phyloP scores from a whole-genome alignment of 1,140 invertebrate genomes.

The Trachymyrmex cornetzi region DNA sequence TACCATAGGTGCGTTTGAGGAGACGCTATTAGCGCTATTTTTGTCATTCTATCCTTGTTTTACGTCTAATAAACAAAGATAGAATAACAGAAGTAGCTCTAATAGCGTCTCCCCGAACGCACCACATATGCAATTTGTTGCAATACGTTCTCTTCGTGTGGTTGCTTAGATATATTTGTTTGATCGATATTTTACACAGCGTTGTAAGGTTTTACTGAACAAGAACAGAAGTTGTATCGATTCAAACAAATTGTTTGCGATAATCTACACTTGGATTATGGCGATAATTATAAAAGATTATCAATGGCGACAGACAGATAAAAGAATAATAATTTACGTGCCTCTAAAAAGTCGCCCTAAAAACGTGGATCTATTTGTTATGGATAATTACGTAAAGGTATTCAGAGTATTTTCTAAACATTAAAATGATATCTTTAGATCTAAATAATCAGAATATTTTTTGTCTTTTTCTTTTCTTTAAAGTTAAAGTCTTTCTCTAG shows the following conservation, averaged over 20 bases:
- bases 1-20: too few relatives aligned
- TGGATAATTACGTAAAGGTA: slow-evolving; percentile 89
- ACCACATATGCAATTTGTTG: too few relatives aligned
- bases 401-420: slow-evolving; percentile 41
- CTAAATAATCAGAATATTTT: not conserved
- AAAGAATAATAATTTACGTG: slow-evolving; percentile 87
- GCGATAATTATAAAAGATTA: slow-evolving; percentile 90
- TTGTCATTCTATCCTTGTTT: too few relatives aligned
- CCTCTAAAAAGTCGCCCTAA: slow-evolving; percentile 87
- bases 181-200: slow-evolving; percentile 72
- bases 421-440: not conserved
- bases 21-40: too few relatives aligned
- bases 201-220: not conserved
- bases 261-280: slow-evolving; percentile 83
- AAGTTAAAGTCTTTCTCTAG: not conserved
- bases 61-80: too few relatives aligned
- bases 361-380: slow-evolving; percentile 89
- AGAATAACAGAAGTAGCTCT: too few relatives aligned
- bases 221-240: slow-evolving; percentile 1
- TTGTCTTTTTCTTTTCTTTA: not conserved
- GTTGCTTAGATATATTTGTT: slow-evolving; percentile 61
- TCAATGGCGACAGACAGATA: slow-evolving; percentile 89
- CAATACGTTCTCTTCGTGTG: not conserved
- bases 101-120: too few relatives aligned
- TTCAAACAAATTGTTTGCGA: not conserved